These are phyloP conservation scores for Acanthisitta chloris DNA, from an alignment of 2,113 vertebrate genomes.

Conservation along the genomic window DNA sequence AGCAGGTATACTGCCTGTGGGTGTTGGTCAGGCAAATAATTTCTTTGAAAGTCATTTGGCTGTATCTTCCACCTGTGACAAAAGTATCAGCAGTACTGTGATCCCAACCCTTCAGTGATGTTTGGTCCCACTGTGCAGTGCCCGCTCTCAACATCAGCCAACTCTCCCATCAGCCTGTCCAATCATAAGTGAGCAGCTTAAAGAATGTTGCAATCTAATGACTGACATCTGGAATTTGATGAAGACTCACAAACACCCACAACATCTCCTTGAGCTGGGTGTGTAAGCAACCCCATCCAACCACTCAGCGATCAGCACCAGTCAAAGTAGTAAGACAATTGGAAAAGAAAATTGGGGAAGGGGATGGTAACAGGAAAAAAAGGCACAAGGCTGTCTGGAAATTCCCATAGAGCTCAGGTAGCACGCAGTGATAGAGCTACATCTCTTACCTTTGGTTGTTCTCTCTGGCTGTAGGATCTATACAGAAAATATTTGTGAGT, in stretches of 20 bases:
- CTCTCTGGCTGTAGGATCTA: background rate
- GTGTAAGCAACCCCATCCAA: background rate
- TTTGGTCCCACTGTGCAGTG: background rate
- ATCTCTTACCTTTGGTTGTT: background rate
- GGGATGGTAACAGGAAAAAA: background rate
- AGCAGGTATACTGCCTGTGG: conserved; percentile 41
- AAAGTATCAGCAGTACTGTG: background rate
- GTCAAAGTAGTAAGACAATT: background rate
- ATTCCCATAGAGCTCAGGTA: background rate
- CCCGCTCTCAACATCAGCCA: background rate
- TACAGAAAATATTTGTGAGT: background rate
- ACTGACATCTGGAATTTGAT: background rate
- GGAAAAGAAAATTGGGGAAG: background rate
- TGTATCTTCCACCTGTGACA: conserved; percentile 60
- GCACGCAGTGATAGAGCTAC: background rate
- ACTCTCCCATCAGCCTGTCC: background rate
- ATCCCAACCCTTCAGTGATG: background rate
- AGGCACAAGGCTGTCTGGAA: background rate
- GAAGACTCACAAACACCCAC: background rate
- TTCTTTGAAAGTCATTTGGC: conserved; percentile 24
- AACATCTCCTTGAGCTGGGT: background rate
- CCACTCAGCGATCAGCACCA: background rate
- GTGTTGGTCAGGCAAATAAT: background rate
- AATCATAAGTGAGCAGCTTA: background rate
- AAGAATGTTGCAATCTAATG: background rate